Percentiles rank a stretch among this genome's conserved stretches.
These are phyloP conservation scores for Ciconia stormi DNA, from an alignment of 2,113 vertebrate species.

Conservation along the genomic window DNA sequence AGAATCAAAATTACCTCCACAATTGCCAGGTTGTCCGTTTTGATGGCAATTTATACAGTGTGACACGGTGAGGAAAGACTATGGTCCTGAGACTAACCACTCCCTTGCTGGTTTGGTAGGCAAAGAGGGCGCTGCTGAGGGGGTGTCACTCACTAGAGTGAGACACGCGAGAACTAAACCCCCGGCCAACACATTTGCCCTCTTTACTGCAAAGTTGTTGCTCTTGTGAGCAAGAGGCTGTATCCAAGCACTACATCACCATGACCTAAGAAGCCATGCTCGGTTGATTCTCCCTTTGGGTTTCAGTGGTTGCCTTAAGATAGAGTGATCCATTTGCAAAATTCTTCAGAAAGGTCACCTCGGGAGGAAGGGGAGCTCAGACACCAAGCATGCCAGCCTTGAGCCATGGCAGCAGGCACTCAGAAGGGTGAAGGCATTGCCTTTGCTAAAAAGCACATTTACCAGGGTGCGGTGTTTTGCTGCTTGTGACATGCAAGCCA, in stretches of 20 bases:
- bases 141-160: background rate
- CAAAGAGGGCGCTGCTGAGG: background rate
- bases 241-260: background rate
- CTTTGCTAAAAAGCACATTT: background rate
- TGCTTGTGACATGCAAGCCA: background rate
- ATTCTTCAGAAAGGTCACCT: background rate
- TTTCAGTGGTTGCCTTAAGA: background rate
- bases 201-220: background rate
- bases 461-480: background rate
- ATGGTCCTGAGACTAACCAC: background rate
- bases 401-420: background rate
- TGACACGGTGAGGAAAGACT: background rate
- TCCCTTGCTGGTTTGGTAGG: background rate
- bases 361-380: background rate
- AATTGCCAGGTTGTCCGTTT: background rate
- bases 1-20: background rate
- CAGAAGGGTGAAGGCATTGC: background rate
- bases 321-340: background rate
- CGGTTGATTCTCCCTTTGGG: background rate
- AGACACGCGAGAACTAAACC: background rate
- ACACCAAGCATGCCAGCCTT: background rate
- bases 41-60: background rate
- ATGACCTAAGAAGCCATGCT: background rate
- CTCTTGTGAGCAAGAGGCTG: background rate
- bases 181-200: background rate